Evolutionary conservation across 2,888 invertebrate species (phyloP).

Genomic region (Scaptomyza tumidula): DNA sequence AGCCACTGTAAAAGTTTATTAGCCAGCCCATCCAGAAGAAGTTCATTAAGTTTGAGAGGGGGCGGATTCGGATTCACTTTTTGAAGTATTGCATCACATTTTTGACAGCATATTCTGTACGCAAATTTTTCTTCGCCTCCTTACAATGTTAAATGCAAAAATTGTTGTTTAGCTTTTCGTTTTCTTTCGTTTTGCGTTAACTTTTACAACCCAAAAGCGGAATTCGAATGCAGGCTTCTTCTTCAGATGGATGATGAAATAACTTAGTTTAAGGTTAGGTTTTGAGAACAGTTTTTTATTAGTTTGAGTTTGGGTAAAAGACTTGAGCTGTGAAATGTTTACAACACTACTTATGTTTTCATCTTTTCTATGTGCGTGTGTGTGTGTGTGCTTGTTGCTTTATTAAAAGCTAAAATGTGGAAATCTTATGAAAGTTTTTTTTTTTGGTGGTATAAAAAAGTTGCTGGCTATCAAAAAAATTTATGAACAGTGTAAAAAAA

Average conservation of each 20-base stretch:
- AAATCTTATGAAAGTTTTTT: conserved; percentile 20
- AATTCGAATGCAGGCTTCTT: conserved; percentile 57
- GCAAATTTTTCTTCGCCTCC: conserved; percentile 2
- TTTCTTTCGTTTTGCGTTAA: conserved; percentile 7
- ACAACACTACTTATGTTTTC: conserved; percentile 12
- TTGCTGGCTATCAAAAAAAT: conserved; percentile 15
- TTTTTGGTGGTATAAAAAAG: background rate
- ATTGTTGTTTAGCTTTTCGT: conserved; percentile 38
- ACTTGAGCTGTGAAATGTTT: conserved; percentile 66
- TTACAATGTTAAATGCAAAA: conserved; percentile 72
- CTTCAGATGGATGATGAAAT: conserved; percentile 49
- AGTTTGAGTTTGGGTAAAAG: background rate
- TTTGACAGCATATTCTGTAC: conserved; percentile 43
- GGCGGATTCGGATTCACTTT: conserved; percentile 18
- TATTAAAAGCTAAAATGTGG: conserved; percentile 56
- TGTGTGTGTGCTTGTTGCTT: conserved; percentile 26
- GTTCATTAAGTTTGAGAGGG: conserved; percentile 40
- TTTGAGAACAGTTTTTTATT: conserved; percentile 1
- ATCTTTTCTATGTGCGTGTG: background rate
- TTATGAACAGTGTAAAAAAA: background rate
- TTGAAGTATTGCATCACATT: conserved; percentile 40
- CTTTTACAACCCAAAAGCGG: conserved; percentile 47
- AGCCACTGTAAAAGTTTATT: conserved; percentile 52
- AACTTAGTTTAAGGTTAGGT: conserved; percentile 44
- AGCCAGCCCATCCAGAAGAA: conserved; percentile 22